These are phyloP conservation scores for Microcebus griseorufus DNA, from an alignment of 2,113 vertebrate species.

Conservation along the genomic window DNA sequence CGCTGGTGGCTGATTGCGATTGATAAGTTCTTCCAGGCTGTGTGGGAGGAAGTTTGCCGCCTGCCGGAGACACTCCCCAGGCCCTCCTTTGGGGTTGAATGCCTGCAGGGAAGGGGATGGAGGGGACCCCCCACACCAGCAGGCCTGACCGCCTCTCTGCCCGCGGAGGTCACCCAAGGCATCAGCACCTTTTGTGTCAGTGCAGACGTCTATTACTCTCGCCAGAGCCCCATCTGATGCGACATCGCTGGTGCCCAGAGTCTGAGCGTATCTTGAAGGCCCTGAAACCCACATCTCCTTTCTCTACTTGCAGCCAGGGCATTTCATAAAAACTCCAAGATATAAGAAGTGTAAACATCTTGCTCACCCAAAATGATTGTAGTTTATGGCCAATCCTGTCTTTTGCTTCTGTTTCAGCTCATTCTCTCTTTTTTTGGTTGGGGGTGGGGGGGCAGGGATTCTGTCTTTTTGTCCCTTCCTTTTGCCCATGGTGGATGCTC, in stretches of 20 bases:
- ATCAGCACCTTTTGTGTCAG: rapidly evolving
- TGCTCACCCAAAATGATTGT: background rate
- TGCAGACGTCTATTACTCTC: rapidly evolving
- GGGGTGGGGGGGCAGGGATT: too few species aligned
- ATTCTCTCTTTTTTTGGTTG: background rate
- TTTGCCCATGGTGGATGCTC: background rate
- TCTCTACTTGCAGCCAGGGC: background rate
- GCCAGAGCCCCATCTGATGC: rapidly evolving
- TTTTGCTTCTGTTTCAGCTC: background rate
- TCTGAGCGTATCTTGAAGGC: background rate
- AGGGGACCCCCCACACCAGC: background rate
- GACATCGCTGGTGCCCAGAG: background rate
- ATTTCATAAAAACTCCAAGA: background rate
- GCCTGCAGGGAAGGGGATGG: background rate
- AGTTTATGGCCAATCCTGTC: too few species aligned
- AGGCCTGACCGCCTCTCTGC: background rate
- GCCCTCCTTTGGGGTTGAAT: background rate
- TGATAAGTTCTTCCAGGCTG: slow-evolving; percentile 43
- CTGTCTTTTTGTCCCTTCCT: background rate
- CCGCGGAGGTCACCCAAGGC: rapidly evolving
- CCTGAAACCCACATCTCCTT: background rate
- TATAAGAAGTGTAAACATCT: background rate
- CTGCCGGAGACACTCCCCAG: background rate
- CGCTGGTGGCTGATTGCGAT: slow-evolving; percentile 27
- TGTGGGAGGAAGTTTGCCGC: background rate